Evolutionary conservation across 2,113 vertebrate species (phyloP), one percentile per base, ranked within the genome.

Genomic region (Ochotona princeps): DNA sequence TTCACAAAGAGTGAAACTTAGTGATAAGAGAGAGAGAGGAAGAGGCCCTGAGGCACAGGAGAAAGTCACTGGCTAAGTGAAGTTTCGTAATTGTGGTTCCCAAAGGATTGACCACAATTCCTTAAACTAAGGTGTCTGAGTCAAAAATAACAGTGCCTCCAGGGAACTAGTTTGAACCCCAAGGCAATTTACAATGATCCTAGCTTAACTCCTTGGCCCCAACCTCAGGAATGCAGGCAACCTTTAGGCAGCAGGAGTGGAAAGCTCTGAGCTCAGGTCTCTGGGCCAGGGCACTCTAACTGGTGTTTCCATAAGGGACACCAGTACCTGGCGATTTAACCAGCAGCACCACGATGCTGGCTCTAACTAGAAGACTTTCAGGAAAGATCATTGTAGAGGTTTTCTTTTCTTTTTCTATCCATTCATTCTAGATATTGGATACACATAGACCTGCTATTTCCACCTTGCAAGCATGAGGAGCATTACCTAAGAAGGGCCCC

Each of bases 131-230:
- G 57, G 20, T 38, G 32, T 44, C 88, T 72, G 75, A 74, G 35
- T 85, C 72, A 44, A 82, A 96, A 90, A 92, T 25, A 82, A 51
- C 60, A 82, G 51, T 82, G 91, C 18, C 91, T 92, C 35, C 54
- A 83, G 26, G 28, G 26, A 93, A 93, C 47, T 67, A 70, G 47
- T 51, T 92, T 84, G 80, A 87, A 87, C 65, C 18, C 11, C 57
- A 91, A 28, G 26, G 0, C 8, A 1, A 5, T 67, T 79, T 70
- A 18, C 47, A 73, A 28, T 82, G 9, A 69, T 74, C 54, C 28
- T 94, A 79, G 14, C 21, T 89, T 81, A 76, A 57, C 66, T 72
- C 57, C 35, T 14, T 17, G 70, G 21, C 63, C 66, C 20, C 44
- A 1, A 78, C 75, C 35, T 14, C 18, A 69, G 72, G 44, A 83